Conservation (phyloP, 2,797 vertebrate species). For the Eulemur mongoz region DNA sequence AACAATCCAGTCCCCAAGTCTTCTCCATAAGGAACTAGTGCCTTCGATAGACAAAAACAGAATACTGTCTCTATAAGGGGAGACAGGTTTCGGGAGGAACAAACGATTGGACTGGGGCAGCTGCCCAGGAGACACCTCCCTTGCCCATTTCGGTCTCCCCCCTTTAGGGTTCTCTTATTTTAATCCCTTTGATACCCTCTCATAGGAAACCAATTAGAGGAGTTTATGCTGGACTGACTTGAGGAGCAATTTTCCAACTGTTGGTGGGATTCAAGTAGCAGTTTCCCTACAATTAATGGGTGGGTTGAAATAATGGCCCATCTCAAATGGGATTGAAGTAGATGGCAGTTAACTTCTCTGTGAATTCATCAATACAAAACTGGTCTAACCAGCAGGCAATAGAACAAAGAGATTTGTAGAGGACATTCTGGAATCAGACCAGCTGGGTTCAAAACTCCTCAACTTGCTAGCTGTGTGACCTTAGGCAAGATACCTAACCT, state of each 20-base stretch:
- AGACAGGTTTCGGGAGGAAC: neutral
- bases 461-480: constrained; percentile 1
- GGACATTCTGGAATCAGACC: neutral
- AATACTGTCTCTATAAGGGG: neutral
- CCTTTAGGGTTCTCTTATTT: neutral
- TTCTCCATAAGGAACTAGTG: neutral
- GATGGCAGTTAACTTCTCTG: neutral
- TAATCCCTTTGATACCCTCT: neutral
- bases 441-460: neutral
- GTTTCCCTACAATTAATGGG: neutral
- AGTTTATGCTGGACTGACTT: neutral
- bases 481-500: neutral
- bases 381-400: neutral
- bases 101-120: neutral
- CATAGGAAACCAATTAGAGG: neutral
- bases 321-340: neutral
- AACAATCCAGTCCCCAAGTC: neutral
- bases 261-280: neutral
- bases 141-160: neutral
- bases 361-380: neutral
- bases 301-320: neutral
- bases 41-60: neutral
- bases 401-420: neutral
- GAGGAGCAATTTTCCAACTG: neutral
- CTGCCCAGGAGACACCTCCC: neutral